Base-by-base conservation (phyloP, 2,888 invertebrate species). In the Chamaedrilus cognettii region DNA sequence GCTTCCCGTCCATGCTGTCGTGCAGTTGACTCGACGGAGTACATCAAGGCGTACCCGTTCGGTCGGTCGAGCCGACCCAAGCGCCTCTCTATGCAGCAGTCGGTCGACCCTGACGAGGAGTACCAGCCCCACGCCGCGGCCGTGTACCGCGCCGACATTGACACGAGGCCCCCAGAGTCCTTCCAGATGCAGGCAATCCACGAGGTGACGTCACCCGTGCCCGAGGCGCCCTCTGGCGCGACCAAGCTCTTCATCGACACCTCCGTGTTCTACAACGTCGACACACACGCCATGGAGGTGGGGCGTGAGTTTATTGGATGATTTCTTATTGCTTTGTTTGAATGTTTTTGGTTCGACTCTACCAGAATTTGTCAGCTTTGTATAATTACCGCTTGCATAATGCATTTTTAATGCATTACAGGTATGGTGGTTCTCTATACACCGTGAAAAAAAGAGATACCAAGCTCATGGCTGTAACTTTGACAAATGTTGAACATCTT, bases 281-380 rank as follows among this genome's bases (percentile, higher is more conserved):
- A 83, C 74, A 79, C 79, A 62, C 83, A 83, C 64, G 83, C 83
- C 64, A 79, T 82, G 61, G 80, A 82, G 80, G 82, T 82, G n/a
- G n/a, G n/a, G n/a, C n/a, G n/a, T n/a, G n/a, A n/a, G n/a, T n/a
- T n/a, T n/a, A n/a, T n/a, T n/a, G n/a, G n/a, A n/a, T n/a, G n/a
- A n/a, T n/a, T n/a, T n/a, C n/a, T n/a, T n/a, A n/a, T n/a, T n/a
- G n/a, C n/a, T n/a, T n/a, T n/a, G n/a, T n/a, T n/a, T n/a, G n/a
- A n/a, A n/a, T n/a, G n/a, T n/a, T n/a, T n/a, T n/a, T n/a, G n/a
- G n/a, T n/a, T n/a, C n/a, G n/a, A n/a, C n/a, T n/a, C n/a, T n/a
- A n/a, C n/a, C n/a, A n/a, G n/a, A n/a, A n/a, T n/a, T n/a, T n/a
- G n/a, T n/a, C n/a, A n/a, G n/a, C n/a, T n/a, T n/a, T n/a, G n/a